Evolutionary conservation across 1,140 invertebrate genomes (phyloP), one percentile per base, ranked within the genome.

Genomic region (Pseudomyrmex pallidus): DNA sequence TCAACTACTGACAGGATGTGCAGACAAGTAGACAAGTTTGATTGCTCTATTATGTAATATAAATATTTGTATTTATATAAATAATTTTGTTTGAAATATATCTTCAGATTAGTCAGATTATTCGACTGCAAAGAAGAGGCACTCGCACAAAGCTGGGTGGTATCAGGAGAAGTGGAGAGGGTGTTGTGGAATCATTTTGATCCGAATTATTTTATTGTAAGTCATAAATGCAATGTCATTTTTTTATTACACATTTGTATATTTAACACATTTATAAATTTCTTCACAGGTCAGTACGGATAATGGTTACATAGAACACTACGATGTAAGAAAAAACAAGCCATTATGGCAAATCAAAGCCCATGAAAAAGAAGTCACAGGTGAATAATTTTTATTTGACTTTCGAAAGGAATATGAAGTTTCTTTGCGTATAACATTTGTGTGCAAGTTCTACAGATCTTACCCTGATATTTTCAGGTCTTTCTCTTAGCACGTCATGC

Each of bases 81-180:
- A 54, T 56, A 77, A 77, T 48, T 9, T 54, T 35, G 9, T 54
- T 17, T 73, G 72, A 78, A 54, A 82, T 74, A 48, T 77, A 76
- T 63, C 86, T 96, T 96, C 91, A 96, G 96, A 44, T 92, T 90
- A 50, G 97, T 96, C 8, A 95, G 96, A 91, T 94, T 98, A 57
- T 97, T 96, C 92, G 98, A 99, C 93, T 98, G 98, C 92, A 95
- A 97, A 85, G 94, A 94, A 82, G 93, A 96, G 20, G 95, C 96
- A 78, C 93, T 91, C 56, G 94, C 95, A 88, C 96, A 97, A 92
- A 94, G 94, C 1, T 99, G 98, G 98, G 76, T 94, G 66, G 92
- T 97, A 10, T 93, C 95, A 46, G 97, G 96, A 20, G 98, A 99
- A 95, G 96, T 99, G 48, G 98, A 99, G 94, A 96, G 96, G 86